A percentile compares a stretch with the other conserved stretches of the same genome.
Conservation (phyloP, 2,797 vertebrate species). For the Sitta carolinensis region DNA sequence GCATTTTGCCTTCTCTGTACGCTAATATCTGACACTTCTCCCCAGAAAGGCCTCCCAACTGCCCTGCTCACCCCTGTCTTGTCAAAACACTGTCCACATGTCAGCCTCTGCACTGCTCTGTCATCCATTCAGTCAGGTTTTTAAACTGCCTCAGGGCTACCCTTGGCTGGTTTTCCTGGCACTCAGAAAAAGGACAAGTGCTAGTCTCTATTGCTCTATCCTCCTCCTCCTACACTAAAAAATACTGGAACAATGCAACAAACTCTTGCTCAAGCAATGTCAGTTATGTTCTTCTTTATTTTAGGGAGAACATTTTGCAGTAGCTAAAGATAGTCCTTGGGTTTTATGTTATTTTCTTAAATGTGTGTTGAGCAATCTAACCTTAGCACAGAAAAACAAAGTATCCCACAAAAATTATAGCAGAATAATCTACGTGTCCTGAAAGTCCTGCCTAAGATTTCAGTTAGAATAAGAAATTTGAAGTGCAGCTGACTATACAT, state of each 20-base stretch:
- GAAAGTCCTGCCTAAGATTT: background rate
- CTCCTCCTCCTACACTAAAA: background rate
- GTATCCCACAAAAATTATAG: background rate
- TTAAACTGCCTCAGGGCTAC: background rate
- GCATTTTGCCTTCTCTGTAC: background rate
- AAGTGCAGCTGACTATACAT: background rate
- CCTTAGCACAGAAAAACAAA: conserved; percentile 32
- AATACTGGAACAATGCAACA: background rate
- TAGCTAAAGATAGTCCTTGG: conserved; percentile 15
- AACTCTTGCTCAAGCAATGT: background rate
- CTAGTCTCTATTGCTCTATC: background rate
- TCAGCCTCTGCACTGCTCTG: background rate
- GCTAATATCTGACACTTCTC: fast-evolving
- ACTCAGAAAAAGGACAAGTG: background rate
- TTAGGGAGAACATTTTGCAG: background rate
- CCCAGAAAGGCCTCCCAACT: background rate
- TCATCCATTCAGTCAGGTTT: background rate
- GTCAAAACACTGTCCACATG: fast-evolving
- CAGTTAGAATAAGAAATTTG: background rate
- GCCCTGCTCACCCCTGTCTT: background rate
- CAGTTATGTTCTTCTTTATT: background rate
- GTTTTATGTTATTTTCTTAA: background rate
- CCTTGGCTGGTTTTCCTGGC: background rate
- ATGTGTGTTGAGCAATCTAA: background rate
- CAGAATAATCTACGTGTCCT: background rate